Evolutionary conservation across 2,888 invertebrate genomes (phyloP).

Genomic region (Rotaria macrura): DNA sequence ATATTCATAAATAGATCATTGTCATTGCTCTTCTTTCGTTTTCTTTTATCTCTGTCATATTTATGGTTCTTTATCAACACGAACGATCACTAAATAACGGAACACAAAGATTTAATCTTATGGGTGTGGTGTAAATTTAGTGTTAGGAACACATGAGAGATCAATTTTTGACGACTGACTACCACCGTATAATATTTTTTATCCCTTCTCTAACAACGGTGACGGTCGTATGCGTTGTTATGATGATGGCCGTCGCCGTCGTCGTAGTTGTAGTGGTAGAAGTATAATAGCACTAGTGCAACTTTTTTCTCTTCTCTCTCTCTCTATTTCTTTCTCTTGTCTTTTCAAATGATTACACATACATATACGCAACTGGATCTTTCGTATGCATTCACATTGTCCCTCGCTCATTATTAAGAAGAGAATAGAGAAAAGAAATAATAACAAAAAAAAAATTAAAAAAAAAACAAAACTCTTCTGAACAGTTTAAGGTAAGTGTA

Average conservation of each 20-base stretch:
- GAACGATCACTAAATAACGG: not conserved
- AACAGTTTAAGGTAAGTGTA: not conserved
- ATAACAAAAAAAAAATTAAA: not conserved
- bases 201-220: slow-evolving; percentile 7
- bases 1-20: not conserved
- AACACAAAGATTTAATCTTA: not conserved
- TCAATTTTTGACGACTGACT: not conserved
- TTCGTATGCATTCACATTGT: not conserved
- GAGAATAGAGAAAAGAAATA: not conserved
- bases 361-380: not conserved
- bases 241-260: not conserved
- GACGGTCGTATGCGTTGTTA: not conserved
- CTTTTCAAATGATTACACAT: not conserved
- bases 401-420: not conserved
- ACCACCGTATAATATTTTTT: not conserved
- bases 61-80: not conserved
- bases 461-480: not conserved
- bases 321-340: not conserved
- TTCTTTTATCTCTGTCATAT: not conserved
- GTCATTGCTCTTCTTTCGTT: not conserved
- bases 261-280: not conserved
- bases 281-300: not conserved
- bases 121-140: not conserved
- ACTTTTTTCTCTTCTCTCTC: not conserved
- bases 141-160: not conserved